Conservation (phyloP, 2,888 invertebrate genomes). For the Pristionchus exspectatus region DNA sequence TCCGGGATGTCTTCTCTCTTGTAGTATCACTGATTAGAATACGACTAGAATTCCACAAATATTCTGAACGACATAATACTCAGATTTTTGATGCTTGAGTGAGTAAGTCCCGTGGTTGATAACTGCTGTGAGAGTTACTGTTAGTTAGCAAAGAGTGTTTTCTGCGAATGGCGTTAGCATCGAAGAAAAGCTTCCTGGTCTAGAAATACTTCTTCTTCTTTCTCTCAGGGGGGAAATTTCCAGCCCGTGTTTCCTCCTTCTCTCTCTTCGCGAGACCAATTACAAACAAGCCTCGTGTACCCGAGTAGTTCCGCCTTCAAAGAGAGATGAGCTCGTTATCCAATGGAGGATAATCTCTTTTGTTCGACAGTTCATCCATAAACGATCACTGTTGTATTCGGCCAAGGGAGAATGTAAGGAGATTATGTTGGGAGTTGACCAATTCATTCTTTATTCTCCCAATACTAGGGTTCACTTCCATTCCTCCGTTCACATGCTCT, state of each 20-base stretch:
- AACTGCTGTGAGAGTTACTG: conserved; percentile 7
- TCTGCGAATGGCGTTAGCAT: neutral
- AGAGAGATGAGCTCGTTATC: neutral
- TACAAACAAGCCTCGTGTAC: conserved; percentile 7
- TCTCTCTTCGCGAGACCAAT: conserved; percentile 29
- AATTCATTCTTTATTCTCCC: neutral
- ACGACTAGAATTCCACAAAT: neutral
- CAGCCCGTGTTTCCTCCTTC: conserved; percentile 9
- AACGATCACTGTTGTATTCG: neutral
- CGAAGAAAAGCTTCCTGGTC: neutral
- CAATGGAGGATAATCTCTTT: neutral
- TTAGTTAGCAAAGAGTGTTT: conserved; percentile 29
- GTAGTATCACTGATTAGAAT: conserved; percentile 9
- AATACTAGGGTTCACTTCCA: neutral
- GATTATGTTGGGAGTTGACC: conserved; percentile 8
- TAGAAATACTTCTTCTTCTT: conserved; percentile 13
- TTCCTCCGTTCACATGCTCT: neutral
- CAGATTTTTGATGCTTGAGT: neutral
- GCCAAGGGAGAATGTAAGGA: neutral
- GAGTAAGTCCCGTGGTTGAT: neutral
- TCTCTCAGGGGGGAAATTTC: conserved; percentile 1
- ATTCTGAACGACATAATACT: neutral
- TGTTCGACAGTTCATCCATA: conserved; percentile 2
- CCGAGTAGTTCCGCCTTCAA: conserved; percentile 29
- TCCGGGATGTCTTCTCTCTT: neutral